phyloP scores from a whole-genome alignment of 2,113 vertebrate genomes.

The Fregata magnificens region DNA sequence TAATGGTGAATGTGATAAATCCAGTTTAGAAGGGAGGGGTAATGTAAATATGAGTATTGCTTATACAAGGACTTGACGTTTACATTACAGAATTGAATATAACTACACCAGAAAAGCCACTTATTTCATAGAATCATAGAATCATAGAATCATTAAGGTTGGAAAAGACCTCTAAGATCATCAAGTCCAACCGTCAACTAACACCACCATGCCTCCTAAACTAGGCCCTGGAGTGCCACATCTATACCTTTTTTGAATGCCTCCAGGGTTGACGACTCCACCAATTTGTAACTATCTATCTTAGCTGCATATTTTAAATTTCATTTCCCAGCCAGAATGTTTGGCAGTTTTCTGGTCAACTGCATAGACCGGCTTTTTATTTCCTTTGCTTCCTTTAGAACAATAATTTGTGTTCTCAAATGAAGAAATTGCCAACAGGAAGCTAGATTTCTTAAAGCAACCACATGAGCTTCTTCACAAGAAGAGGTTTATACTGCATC shows the following conservation, averaged over 20 bases:
- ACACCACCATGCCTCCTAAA: no score
- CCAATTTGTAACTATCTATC: background rate
- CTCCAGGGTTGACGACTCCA: no score
- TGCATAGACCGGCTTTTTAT: background rate
- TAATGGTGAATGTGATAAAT: background rate
- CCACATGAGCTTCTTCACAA: background rate
- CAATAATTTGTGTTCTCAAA: background rate
- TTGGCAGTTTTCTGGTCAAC: background rate
- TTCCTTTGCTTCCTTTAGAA: background rate
- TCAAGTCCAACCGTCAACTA: no score
- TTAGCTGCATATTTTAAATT: background rate
- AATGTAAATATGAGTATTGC: background rate
- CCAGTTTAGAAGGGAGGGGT: background rate
- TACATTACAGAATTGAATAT: background rate
- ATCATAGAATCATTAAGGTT: no score
- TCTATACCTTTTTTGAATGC: no score
- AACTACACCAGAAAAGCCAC: background rate
- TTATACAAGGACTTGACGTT: background rate
- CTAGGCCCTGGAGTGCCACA: no score
- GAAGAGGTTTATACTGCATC: no score
- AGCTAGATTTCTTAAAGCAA: background rate
- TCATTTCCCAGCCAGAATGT: background rate
- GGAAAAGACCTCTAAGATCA: no score
- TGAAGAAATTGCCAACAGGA: background rate
- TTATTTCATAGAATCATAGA: no score